A percentile compares a stretch with the other conserved stretches of the same genome.
Evolutionary conservation across 2,888 invertebrate species (phyloP).

Genomic region (Eremobia ochroleuca): DNA sequence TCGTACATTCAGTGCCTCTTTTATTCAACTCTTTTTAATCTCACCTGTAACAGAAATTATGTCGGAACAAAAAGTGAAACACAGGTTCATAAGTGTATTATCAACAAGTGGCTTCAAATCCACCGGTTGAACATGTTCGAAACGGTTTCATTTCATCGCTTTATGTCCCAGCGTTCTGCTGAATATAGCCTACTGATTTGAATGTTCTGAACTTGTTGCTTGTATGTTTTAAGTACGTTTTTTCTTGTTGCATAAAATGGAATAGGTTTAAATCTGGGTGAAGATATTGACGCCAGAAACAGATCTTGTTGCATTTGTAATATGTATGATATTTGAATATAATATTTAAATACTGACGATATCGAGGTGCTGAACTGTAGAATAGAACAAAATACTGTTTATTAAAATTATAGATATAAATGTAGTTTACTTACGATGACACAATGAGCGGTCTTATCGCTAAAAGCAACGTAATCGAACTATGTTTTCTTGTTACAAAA

Average conservation of each 20-base stretch:
- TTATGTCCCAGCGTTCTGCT: conserved; percentile 24
- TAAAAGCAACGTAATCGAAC: too few species aligned
- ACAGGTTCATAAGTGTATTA: conserved; percentile 5
- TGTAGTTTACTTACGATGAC: too few species aligned
- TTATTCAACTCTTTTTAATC: conserved; percentile 21
- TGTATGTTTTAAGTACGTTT: not conserved
- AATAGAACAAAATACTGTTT: too few species aligned
- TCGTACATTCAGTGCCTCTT: not conserved
- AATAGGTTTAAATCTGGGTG: not conserved
- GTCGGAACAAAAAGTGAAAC: conserved; percentile 35
- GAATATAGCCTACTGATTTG: conserved; percentile 28
- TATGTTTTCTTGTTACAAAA: too few species aligned
- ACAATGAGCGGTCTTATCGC: too few species aligned
- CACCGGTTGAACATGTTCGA: conserved; percentile 48
- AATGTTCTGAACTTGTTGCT: conserved; percentile 26
- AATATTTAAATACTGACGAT: too few species aligned
- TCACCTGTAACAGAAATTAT: conserved; percentile 22
- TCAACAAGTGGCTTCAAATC: conserved; percentile 48
- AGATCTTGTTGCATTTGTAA: not conserved
- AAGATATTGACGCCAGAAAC: not conserved
- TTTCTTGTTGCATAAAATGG: not conserved
- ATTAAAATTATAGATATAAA: too few species aligned
- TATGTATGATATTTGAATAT: too few species aligned
- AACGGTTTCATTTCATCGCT: conserved; percentile 25
- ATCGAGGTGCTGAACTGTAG: too few species aligned